Evolutionary conservation across 2,888 invertebrate genomes (phyloP).

Genomic region (Belgica antarctica): DNA sequence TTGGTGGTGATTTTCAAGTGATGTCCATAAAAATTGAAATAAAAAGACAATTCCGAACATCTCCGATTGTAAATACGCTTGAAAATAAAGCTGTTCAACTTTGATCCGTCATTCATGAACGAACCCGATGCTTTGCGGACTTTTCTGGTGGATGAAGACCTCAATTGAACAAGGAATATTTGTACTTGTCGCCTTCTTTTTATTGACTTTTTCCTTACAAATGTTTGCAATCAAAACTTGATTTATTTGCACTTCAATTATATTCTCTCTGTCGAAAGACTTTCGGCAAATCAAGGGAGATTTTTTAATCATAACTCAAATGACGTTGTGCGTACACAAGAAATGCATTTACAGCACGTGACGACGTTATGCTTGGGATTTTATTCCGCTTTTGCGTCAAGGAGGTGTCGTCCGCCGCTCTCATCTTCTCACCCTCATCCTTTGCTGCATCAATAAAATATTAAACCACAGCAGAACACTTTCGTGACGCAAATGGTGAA

Average conservation of each 20-base stretch:
- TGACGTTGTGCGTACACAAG: conserved; percentile 35
- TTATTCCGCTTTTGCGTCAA: not conserved
- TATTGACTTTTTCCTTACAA: conserved; percentile 35
- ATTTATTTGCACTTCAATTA: conserved; percentile 39
- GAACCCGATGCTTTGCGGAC: too few species aligned
- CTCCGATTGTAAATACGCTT: too few species aligned
- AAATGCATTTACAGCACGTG: conserved; percentile 42
- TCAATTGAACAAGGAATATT: conserved; percentile 31
- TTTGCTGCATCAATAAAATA: conserved; percentile 2
- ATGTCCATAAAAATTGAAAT: too few species aligned
- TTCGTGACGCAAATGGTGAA: conserved; percentile 31
- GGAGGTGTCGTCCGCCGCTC: not conserved
- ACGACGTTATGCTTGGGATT: not conserved
- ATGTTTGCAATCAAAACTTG: conserved; percentile 36
- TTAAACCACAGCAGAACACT: conserved; percentile 16
- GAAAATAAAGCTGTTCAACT: too few species aligned
- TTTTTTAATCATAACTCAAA: conserved; percentile 42
- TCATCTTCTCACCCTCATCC: not conserved
- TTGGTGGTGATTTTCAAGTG: too few species aligned
- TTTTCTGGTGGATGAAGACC: conserved; percentile 13
- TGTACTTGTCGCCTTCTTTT: conserved; percentile 31
- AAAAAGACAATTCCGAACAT: too few species aligned
- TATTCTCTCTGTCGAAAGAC: not conserved
- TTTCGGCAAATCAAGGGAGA: not conserved
- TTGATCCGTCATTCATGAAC: too few species aligned